Evolutionary conservation across 2,888 invertebrate genomes (phyloP), one percentile per base, ranked within the genome.

Genomic region (Ganaspis brasiliensis): DNA sequence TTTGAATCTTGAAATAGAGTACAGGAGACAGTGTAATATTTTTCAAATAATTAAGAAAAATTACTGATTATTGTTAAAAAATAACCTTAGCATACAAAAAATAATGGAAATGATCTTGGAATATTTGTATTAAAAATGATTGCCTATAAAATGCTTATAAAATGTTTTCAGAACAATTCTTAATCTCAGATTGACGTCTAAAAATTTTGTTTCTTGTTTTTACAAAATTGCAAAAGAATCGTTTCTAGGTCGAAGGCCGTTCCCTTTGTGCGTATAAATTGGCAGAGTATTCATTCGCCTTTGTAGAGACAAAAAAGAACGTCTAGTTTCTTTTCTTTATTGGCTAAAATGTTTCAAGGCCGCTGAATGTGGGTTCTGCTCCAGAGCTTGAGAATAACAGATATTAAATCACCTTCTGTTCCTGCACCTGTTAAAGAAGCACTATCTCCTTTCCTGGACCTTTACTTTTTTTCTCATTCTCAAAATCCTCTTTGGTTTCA

Each of bases 351-450:
- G 24, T 67, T 40, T 21, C 67, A 67, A 67, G 67, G 67, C 67
- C 67, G 24, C 21, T 14, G 67, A 67, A 67, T 45, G 67, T 67
- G 24, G 40, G 26, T 45, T 45, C 67, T 24, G 45, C 45, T 45
- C 19, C n/a, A 45, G 45, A 45, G 19, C 40, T 24, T 45, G 40
- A 24, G 40, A 45, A n/a, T 24, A 67, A 67, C 45, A n/a, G 45
- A 21, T 21, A 45, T 45, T 67, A 45, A 45, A 14, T 67, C 45
- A 45, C 45, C 45, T 45, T 67, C 24, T 67, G 67, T 40, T 45
- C 24, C 67, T 67, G 67, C 67, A 67, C 67, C 67, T 67, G 67
- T 67, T 67, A 40, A 37, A 37, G 40, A 63, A 63, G 35, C 21
- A 63, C 63, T 63, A 21, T 21, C 63, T 40, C 40, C 40, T 37